Base-by-base conservation (phyloP, 2,797 vertebrate genomes). In the Rousettus madagascariensis region DNA sequence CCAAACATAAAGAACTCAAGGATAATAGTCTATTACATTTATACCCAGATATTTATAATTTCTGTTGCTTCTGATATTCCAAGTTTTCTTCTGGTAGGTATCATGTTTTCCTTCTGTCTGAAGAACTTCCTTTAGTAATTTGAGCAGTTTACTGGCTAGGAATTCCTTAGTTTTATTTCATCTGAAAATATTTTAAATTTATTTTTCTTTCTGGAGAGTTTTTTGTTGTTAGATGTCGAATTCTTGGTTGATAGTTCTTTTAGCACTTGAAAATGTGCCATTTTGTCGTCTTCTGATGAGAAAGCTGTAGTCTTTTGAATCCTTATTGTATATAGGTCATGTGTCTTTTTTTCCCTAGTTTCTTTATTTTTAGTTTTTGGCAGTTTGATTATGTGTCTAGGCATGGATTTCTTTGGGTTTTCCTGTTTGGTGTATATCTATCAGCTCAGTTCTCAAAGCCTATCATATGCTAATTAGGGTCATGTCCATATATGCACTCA, bases 81-180 rank as follows among this genome's bases (percentile, higher is more conserved):
- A 16, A 43, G 16, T 95, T 92, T 95, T 46, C n/a, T 86, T 51
- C 28, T 38, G 13, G 19, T 38, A 38, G 38, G 38, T 71, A n/a
- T 68, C 75, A 33, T 38, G 59, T 51, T 78, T 79, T 36, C 15
- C 68, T 87, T 65, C 20, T 93, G 4, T 86, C 36, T 93, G 41
- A 74, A 87, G 46, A 82, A 71, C 41, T 74, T 82, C 30, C 79
- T 90, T 61, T 90, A 59, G 75, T 19, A 80, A 2, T 91, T 66
- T 38, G 55, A 74, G 38, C 38, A 10, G 2, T 86, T 43, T 79
- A 30, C n/a, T 87, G 89, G 9, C 68, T 61, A 75, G 41, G 30
- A 87, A 20, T 83, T 83, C 65, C 71, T 92, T 90, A 49, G 66
- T 92, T 92, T 92, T 86, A 30, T 89, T 92, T 94, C n/a, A 38